Percentiles rank a stretch among this genome's conserved stretches.
phyloP scores from a whole-genome alignment of 2,888 invertebrate genomes.

The Leistus spinibarbis region DNA sequence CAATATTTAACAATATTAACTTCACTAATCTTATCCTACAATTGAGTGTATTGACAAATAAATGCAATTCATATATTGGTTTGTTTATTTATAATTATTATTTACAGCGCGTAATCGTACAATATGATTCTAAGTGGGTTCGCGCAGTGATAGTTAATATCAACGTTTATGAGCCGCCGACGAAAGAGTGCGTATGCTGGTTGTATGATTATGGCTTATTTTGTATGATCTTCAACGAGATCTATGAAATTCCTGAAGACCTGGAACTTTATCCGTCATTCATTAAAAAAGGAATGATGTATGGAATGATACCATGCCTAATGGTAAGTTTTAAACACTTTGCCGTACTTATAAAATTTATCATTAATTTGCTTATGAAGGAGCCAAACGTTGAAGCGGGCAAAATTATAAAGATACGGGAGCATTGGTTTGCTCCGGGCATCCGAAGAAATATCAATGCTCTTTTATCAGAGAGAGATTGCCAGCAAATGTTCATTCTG shows the following conservation, averaged over 20 bases:
- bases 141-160: slow-evolving; percentile 8
- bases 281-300: slow-evolving; percentile 47
- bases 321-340: slow-evolving; percentile 43
- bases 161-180: neutral
- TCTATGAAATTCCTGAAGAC: slow-evolving; percentile 45
- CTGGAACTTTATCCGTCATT: slow-evolving; percentile 42
- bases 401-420: neutral
- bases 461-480: neutral
- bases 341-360: neutral
- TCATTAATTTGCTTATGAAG: neutral
- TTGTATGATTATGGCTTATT: slow-evolving; percentile 48
- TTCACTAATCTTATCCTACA: too few relatives aligned
- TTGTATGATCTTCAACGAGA: slow-evolving; percentile 33
- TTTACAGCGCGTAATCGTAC: neutral
- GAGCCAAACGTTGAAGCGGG: neutral
- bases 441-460: neutral
- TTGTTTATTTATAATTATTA: neutral
- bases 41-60: too few relatives aligned
- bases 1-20: too few relatives aligned
- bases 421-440: neutral
- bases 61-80: too few relatives aligned
- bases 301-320: slow-evolving; percentile 46
- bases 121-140: slow-evolving; percentile 14
- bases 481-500: neutral
- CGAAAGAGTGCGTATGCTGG: slow-evolving; percentile 45